phyloP scores from a whole-genome alignment of 2,888 invertebrate species.

The Patella ulyssiponensis region DNA sequence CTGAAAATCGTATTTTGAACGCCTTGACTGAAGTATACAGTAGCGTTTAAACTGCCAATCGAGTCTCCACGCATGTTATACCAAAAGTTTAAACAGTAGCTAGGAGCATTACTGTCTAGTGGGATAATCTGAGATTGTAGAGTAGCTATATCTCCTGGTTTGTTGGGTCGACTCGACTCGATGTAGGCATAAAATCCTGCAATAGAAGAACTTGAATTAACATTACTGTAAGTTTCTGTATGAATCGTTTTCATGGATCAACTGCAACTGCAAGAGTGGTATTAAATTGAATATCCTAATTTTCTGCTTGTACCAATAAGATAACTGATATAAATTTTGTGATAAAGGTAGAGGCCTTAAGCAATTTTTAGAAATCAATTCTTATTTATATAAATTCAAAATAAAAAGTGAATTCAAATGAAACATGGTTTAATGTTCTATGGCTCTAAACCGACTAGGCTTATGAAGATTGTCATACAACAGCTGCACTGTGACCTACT shows the following conservation, averaged over 20 bases:
- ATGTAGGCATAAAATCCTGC: slow-evolving; percentile 60
- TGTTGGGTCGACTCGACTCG: slow-evolving; percentile 54
- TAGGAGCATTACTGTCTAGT: slow-evolving; percentile 21
- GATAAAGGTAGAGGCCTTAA: too few relatives aligned
- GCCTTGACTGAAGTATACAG: slow-evolving; percentile 35
- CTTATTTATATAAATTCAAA: too few relatives aligned
- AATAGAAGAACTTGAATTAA: background rate
- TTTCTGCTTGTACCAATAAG: too few relatives aligned
- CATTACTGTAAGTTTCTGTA: background rate
- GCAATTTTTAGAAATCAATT: too few relatives aligned
- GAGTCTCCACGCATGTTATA: slow-evolving; percentile 62
- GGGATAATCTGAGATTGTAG: slow-evolving; percentile 55
- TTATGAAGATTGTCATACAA: too few relatives aligned
- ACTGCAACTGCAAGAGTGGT: too few relatives aligned
- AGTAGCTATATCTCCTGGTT: slow-evolving; percentile 49
- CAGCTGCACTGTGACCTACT: too few relatives aligned
- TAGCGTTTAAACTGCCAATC: slow-evolving; percentile 59
- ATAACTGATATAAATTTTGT: too few relatives aligned
- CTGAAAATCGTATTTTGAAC: slow-evolving; percentile 32
- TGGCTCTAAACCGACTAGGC: too few relatives aligned
- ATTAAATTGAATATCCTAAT: too few relatives aligned
- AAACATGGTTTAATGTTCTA: too few relatives aligned
- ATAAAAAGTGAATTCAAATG: too few relatives aligned
- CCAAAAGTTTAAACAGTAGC: slow-evolving; percentile 65
- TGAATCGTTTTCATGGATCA: background rate